A percentile compares a stretch with the other conserved stretches of the same genome.
phyloP scores from a whole-genome alignment of 2,797 vertebrate genomes.

The Chaenodraco wilsoni region DNA sequence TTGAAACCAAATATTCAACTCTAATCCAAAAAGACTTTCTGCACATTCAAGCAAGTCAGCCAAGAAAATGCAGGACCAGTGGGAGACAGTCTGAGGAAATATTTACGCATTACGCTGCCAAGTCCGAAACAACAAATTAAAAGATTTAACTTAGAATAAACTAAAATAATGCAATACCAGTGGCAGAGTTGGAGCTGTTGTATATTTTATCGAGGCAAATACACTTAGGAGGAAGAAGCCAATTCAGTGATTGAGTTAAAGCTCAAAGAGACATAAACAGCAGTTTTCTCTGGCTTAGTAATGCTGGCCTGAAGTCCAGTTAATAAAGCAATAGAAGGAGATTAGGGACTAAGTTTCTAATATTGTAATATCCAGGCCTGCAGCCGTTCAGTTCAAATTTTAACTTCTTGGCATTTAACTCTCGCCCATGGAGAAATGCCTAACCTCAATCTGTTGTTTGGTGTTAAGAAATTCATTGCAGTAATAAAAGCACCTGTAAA shows the following conservation, averaged over 20 bases:
- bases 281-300: constrained; percentile 19
- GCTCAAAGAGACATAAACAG: constrained; percentile 18
- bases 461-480: neutral
- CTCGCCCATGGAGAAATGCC: neutral
- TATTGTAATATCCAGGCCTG: neutral
- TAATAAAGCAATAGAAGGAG: constrained; percentile 2
- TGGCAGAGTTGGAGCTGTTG: constrained; percentile 22
- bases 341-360: neutral
- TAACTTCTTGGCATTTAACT: neutral
- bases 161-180: constrained; percentile 38
- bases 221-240: constrained; percentile 21
- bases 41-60: constrained; percentile 27
- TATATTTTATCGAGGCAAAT: constrained; percentile 30
- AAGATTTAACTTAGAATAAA: constrained; percentile 50
- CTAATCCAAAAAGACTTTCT: constrained; percentile 49
- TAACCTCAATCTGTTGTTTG: neutral
- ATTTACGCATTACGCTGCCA: constrained; percentile 21
- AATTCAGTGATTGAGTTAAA: constrained; percentile 31
- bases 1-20: constrained; percentile 58
- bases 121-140: constrained; percentile 50
- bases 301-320: constrained; percentile 4
- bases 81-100: constrained; percentile 41
- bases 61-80: constrained; percentile 40
- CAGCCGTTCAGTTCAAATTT: neutral
- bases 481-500: neutral